Base-by-base conservation (phyloP, 2,888 invertebrate species). In the Melanostoma mellinum region DNA sequence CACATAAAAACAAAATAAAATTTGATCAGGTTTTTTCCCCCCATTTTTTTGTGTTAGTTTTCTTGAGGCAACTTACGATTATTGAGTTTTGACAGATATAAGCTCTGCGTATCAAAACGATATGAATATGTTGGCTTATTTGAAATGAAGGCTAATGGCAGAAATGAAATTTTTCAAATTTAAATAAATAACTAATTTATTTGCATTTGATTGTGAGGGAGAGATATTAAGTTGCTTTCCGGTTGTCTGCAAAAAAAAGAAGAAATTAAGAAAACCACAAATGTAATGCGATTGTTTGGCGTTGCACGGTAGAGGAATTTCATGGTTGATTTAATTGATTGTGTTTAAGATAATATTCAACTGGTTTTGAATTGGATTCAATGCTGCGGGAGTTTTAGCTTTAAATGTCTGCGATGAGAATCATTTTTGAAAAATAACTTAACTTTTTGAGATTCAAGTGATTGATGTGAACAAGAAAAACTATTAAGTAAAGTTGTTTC, bases 61-160 rank as follows among this genome's bases (percentile, higher is more conserved):
- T 63, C 42, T 3, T 38, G 53, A 32, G 60, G 20, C 46, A 53
- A 44, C 35, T 20, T 20, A 10, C 38, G 38, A 65, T 65, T 63
- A 65, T 76, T 71, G 10, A 20, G 6, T 56, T 76, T 50, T 71
- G 76, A 76, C 71, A 71, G 65, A 48, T 55, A 55, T 53, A 52
- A 20, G 20, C 20, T 20, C 32, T 53, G 53, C 44, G n/a, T 6
- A 40, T 50, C 4, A 9, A 63, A 32, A 63, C 50, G 50, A 63
- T 38, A 63, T 63, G 50, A 63, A 50, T 63, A 48, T 30, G 6
- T 5, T 60, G n/a, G 44, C 35, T 60, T 6, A 35, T 61, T 46
- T 33, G 48, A 36, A 61, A 6, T 48, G 5, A 9, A 44, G n/a
- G 3, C 46, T 2, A 6, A 2, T 30, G n/a, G 3, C 10, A 4